Evolutionary conservation across 2,888 invertebrate species (phyloP).

Genomic region (Eledona agricola): DNA sequence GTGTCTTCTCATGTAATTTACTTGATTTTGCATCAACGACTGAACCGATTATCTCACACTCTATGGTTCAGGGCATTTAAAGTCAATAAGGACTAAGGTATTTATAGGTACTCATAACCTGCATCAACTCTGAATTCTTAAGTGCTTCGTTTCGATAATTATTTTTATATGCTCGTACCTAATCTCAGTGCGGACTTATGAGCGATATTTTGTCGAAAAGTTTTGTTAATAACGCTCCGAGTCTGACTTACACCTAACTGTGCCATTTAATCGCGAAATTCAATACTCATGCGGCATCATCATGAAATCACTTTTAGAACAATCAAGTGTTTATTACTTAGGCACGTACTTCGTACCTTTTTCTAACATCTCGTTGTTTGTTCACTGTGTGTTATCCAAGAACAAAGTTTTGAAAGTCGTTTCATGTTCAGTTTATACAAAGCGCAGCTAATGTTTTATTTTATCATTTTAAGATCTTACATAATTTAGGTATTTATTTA

Average conservation of each 20-base stretch:
- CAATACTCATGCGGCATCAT: constrained; percentile 18
- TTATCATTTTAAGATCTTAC: constrained; percentile 5
- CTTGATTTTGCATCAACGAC: constrained; percentile 27
- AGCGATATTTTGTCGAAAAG: no score
- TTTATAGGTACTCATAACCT: constrained; percentile 20
- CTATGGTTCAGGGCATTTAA: constrained; percentile 38
- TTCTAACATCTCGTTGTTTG: constrained; percentile 4
- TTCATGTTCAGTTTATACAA: constrained; percentile 2
- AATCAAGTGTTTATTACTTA: constrained; percentile 12
- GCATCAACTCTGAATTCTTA: not conserved
- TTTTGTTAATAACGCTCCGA: no score
- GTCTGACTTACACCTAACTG: constrained; percentile 14
- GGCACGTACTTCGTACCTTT: constrained; percentile 23
- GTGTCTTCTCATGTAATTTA: constrained; percentile 68
- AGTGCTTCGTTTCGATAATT: no score
- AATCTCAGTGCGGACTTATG: no score
- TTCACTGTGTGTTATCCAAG: constrained; percentile 6
- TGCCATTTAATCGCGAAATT: constrained; percentile 20
- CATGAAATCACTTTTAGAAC: constrained; percentile 12
- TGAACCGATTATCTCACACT: constrained; percentile 30
- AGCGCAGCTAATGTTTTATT: constrained; percentile 15
- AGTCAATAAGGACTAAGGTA: constrained; percentile 36
- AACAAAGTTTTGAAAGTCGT: constrained; percentile 5
- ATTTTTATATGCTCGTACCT: no score
- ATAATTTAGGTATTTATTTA: constrained; percentile 17